Conservation (phyloP, 2,888 invertebrate species). For the Schrankia costaestrigalis region DNA sequence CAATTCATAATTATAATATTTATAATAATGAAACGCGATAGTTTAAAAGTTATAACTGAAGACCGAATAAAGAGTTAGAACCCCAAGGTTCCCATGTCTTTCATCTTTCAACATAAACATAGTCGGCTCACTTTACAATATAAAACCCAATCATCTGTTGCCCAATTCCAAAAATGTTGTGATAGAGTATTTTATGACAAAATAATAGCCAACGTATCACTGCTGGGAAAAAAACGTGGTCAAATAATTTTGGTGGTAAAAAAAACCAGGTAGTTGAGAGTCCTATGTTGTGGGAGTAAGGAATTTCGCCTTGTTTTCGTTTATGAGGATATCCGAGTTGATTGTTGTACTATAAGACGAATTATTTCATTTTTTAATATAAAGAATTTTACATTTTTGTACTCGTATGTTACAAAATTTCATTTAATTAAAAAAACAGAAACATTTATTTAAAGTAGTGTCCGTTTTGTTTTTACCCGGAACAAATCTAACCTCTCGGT, state of each 20-base stretch:
- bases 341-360: not conserved
- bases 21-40: too few species aligned
- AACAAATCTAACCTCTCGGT: too few species aligned
- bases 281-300: constrained; percentile 43
- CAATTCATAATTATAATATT: too few species aligned
- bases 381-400: too few species aligned
- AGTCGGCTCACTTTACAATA: constrained; percentile 15
- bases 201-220: constrained; percentile 54
- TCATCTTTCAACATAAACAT: constrained; percentile 7
- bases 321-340: constrained; percentile 2
- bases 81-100: too few species aligned
- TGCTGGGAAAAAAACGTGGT: constrained; percentile 34
- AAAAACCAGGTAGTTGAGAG: constrained; percentile 36
- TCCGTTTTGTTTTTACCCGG: too few species aligned
- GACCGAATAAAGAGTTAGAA: too few species aligned
- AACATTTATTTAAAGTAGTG: too few species aligned
- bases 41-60: too few species aligned
- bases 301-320: constrained; percentile 11
- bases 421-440: too few species aligned
- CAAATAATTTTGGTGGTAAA: constrained; percentile 26
- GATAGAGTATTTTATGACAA: constrained; percentile 68
- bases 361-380: not conserved
- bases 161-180: constrained; percentile 35
- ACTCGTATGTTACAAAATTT: too few species aligned
- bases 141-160: constrained; percentile 20